These are phyloP conservation scores for Leptinotarsa peninsularis DNA, from an alignment of 2,888 invertebrate species.

Conservation along the genomic window DNA sequence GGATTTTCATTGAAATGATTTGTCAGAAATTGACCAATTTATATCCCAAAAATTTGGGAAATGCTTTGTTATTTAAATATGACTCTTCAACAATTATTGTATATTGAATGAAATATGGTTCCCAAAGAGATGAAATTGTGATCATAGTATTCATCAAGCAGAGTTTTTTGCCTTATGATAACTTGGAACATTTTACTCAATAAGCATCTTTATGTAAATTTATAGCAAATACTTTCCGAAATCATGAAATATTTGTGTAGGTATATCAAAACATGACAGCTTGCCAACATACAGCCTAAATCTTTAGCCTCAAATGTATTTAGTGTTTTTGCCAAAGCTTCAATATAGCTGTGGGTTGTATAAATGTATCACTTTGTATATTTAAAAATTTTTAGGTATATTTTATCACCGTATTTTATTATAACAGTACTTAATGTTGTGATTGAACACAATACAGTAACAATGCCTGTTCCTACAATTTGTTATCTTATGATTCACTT, in stretches of 20 bases:
- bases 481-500: neutral
- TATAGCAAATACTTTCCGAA: neutral
- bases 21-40: neutral
- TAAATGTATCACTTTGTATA: slow-evolving; percentile 52
- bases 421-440: slow-evolving; percentile 48
- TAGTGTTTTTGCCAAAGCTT: slow-evolving; percentile 43
- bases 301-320: slow-evolving; percentile 48
- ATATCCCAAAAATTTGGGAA: neutral
- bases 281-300: slow-evolving; percentile 28
- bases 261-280: neutral
- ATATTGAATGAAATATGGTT: neutral
- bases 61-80: neutral
- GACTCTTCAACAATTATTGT: neutral
- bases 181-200: too few relatives aligned
- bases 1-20: neutral
- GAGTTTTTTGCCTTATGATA: too few relatives aligned
- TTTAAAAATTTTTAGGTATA: slow-evolving; percentile 38
- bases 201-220: neutral
- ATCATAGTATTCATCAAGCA: too few relatives aligned
- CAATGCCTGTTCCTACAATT: slow-evolving; percentile 8
- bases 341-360: slow-evolving; percentile 34
- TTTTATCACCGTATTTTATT: slow-evolving; percentile 31
- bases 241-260: neutral
- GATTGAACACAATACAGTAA: slow-evolving; percentile 33
- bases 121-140: too few relatives aligned